Evolutionary conservation across 2,113 vertebrate species (phyloP).

Genomic region (Lipophrys pholis): DNA sequence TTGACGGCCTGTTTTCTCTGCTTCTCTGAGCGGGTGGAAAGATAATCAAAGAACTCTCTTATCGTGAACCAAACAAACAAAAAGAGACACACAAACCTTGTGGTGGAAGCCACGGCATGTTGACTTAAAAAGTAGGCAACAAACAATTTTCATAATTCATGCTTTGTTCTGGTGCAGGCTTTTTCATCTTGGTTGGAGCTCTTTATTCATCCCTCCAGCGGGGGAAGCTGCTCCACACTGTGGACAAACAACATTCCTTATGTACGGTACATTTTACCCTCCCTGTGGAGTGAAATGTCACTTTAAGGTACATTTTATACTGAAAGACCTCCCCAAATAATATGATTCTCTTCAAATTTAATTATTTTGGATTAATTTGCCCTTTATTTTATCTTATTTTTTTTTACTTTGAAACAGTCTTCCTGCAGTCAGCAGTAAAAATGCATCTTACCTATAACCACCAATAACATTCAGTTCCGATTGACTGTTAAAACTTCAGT

Average conservation of each 20-base stretch:
- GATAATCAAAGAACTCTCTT: slow-evolving; percentile 36
- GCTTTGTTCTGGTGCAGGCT: slow-evolving; percentile 24
- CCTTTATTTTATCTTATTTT: too few relatives aligned
- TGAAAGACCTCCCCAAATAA: too few relatives aligned
- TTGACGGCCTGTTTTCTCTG: background rate
- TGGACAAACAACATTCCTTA: slow-evolving; percentile 53
- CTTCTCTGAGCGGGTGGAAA: slow-evolving; percentile 27
- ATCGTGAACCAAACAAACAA: slow-evolving; percentile 31
- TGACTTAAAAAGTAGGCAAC: slow-evolving; percentile 32
- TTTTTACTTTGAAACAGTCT: too few relatives aligned
- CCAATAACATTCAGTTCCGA: too few relatives aligned
- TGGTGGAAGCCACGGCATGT: slow-evolving; percentile 25
- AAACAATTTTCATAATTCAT: slow-evolving; percentile 47
- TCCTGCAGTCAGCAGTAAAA: too few relatives aligned
- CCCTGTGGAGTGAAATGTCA: background rate
- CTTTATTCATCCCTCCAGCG: slow-evolving; percentile 33
- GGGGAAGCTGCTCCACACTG: slow-evolving; percentile 9
- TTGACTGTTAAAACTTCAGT: too few relatives aligned
- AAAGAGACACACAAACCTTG: slow-evolving; percentile 4
- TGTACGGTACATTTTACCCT: slow-evolving; percentile 17
- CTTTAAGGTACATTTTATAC: slow-evolving; percentile 2
- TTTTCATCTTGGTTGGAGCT: slow-evolving; percentile 39
- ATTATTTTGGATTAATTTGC: too few relatives aligned
- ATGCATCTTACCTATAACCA: too few relatives aligned
- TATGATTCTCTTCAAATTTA: too few relatives aligned